Evolutionary conservation across 2,113 vertebrate species (phyloP), one percentile per base, ranked within the genome.

Genomic region (Hippocampus zosterae): DNA sequence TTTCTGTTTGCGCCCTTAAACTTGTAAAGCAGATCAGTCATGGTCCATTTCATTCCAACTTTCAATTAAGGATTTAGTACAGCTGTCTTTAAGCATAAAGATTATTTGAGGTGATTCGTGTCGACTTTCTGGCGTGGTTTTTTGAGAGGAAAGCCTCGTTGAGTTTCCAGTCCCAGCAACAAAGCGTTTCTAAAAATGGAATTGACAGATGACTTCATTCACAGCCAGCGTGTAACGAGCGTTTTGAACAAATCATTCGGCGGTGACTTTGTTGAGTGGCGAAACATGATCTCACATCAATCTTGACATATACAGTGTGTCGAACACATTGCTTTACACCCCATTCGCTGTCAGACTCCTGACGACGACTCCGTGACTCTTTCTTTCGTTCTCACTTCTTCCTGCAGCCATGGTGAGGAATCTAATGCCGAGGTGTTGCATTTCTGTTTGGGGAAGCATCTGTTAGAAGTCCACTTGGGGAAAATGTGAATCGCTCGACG

Each of bases 401-500:
- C 77, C 73, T 89, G 77, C 85, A 86, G 74, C 81, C 53, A 61
- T 71, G 74, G 83, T 89, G 90, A 88, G 90, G 89, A 92, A 92
- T 93, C 83, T 91, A 76, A 86, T 85, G 85, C 69, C 73, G 79
- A 87, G 81, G 91, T 91, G 88, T 84, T 90, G 89, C 84, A 89
- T 91, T 91, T 90, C 79, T 88, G 73, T 81, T 88, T 86, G 83
- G 80, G 64, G 70, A 69, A 62, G 73, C 65, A 65, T 81, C 72
- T 77, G 64, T 87, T 74, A 83, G 63, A 80, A 79, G 77, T 83
- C 80, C 84, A 78, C 76, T 81, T 65, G 75, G 74, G 74, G 74
- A 85, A 86, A 87, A 73, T 76, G 64, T 81, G 68, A 67, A 70
- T 75, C 72, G 82, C 70, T 60, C 57, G 60, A 73, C 64, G 65